A percentile compares a stretch with the other conserved stretches of the same genome.
phyloP scores from a whole-genome alignment of 1,140 invertebrate species.

The Grapholita molesta region DNA sequence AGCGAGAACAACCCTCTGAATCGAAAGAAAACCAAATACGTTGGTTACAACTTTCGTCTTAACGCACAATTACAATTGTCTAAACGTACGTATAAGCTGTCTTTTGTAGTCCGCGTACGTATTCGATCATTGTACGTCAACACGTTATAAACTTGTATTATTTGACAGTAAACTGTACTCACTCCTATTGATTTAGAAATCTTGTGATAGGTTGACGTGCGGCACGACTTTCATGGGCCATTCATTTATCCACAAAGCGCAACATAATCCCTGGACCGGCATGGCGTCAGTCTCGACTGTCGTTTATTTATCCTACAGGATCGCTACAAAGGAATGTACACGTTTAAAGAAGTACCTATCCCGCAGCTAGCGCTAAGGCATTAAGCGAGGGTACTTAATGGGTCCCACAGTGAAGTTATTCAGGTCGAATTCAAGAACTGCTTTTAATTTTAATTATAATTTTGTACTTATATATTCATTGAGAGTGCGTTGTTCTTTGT shows the following conservation, averaged over 20 bases:
- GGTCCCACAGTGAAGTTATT: neutral
- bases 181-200: conserved; percentile 4
- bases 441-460: neutral
- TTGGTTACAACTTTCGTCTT: no score
- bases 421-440: neutral
- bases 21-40: no score
- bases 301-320: conserved; percentile 1
- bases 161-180: neutral
- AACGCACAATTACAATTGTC: no score
- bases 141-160: neutral
- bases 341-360: neutral
- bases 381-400: conserved; percentile 4
- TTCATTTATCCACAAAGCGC: conserved; percentile 5
- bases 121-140: no score
- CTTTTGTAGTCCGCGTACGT: no score
- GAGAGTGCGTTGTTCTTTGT: neutral
- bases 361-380: neutral
- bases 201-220: neutral
- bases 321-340: neutral
- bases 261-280: conserved; percentile 9
- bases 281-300: neutral
- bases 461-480: neutral
- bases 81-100: no score
- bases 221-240: conserved; percentile 8
- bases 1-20: no score